Evolutionary conservation across 2,797 vertebrate genomes (phyloP).

Genomic region (Sebastes cheni): DNA sequence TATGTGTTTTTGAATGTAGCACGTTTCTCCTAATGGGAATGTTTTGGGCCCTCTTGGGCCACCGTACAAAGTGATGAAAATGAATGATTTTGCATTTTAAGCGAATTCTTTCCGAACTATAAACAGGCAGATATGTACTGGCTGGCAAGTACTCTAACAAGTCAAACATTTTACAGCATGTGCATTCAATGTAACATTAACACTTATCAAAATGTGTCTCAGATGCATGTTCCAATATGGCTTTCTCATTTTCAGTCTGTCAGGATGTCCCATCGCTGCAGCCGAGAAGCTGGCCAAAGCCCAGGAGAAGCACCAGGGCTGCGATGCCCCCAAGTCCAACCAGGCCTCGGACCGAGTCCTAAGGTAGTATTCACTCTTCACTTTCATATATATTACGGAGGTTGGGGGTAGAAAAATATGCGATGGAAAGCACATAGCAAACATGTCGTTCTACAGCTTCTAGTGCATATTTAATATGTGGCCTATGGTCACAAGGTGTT

Average conservation of each 20-base stretch:
- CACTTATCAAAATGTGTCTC: constrained; percentile 9
- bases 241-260: constrained; percentile 87
- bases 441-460: background rate
- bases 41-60: background rate
- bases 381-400: background rate
- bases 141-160: constrained; percentile 38
- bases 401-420: background rate
- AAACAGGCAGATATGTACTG: constrained; percentile 41
- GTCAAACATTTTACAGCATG: constrained; percentile 15
- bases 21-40: background rate
- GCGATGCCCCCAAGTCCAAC: constrained; percentile 93
- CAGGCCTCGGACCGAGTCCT: constrained; percentile 97
- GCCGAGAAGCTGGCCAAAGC: constrained; percentile 98
- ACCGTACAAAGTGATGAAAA: constrained; percentile 33
- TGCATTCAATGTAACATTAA: constrained; percentile 13
- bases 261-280: constrained; percentile 97
- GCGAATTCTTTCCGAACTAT: constrained; percentile 18
- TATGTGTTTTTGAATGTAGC: background rate
- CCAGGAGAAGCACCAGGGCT: constrained; percentile 97
- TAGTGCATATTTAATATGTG: background rate
- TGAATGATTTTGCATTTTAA: constrained; percentile 47
- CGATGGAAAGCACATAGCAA: too few species aligned
- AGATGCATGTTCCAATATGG: background rate
- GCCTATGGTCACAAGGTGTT: background rate
- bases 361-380: constrained; percentile 83